Evolutionary conservation across 2,797 vertebrate species (phyloP).

Genomic region (Onychomys arenicola): DNA sequence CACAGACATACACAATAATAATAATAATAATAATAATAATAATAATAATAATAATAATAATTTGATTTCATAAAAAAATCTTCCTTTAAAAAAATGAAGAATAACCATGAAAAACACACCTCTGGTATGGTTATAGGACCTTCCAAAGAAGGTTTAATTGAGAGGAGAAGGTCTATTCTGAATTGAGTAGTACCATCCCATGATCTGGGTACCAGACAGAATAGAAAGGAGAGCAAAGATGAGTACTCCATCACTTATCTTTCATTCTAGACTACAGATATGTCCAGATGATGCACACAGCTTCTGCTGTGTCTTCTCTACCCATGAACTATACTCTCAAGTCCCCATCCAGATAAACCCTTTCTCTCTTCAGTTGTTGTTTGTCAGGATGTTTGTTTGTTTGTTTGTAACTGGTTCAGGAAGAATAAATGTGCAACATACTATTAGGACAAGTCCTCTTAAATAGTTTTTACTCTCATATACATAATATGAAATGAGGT

Average conservation of each 20-base stretch:
- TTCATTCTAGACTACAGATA: background rate
- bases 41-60: background rate
- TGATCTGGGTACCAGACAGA: background rate
- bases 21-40: background rate
- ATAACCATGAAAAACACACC: background rate
- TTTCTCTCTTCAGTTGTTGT: background rate
- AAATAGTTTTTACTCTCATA: background rate
- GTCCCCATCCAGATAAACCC: fast-evolving
- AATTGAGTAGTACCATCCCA: too few relatives aligned
- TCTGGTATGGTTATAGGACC: too few relatives aligned
- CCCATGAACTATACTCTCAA: background rate
- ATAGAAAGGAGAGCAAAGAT: too few relatives aligned
- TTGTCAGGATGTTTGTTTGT: background rate
- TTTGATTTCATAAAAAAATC: background rate
- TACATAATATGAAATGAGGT: background rate
- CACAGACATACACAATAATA: background rate
- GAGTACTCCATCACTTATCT: background rate
- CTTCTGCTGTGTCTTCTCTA: background rate
- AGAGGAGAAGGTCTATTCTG: background rate
- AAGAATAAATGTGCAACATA: background rate
- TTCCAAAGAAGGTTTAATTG: background rate
- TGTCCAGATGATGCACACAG: background rate
- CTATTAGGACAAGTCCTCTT: background rate
- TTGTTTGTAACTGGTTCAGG: background rate
- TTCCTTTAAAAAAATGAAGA: background rate